phyloP scores from a whole-genome alignment of 2,888 invertebrate species.

The Myopa tessellatipennis region DNA sequence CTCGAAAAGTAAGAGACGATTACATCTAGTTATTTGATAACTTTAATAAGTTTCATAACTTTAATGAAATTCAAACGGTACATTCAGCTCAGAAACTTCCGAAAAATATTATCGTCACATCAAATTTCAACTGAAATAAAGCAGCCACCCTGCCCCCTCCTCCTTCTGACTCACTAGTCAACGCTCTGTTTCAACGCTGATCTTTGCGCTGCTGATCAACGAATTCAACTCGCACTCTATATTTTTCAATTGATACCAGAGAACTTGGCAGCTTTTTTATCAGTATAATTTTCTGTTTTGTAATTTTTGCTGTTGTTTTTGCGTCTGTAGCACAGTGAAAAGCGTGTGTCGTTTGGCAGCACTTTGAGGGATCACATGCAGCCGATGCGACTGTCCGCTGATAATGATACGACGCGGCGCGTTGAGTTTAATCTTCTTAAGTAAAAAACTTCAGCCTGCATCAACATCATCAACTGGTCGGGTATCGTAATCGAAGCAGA shows the following conservation, averaged over 20 bases:
- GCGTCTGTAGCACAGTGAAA: neutral
- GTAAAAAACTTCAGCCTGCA: constrained; percentile 43
- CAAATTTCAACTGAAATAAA: constrained; percentile 21
- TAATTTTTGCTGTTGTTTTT: neutral
- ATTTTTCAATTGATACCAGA: neutral
- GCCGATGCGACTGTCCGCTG: constrained; percentile 43
- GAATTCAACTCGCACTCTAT: neutral
- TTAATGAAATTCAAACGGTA: constrained; percentile 53
- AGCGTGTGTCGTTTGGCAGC: constrained; percentile 35
- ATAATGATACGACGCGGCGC: constrained; percentile 54
- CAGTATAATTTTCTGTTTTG: neutral
- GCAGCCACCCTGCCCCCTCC: neutral
- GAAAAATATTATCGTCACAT: neutral
- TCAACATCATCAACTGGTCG: constrained; percentile 45
- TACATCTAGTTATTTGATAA: constrained; percentile 56
- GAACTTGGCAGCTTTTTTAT: constrained; percentile 12
- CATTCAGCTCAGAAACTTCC: constrained; percentile 25
- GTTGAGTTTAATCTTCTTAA: constrained; percentile 54
- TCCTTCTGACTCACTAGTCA: neutral
- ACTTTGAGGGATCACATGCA: constrained; percentile 34
- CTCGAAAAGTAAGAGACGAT: constrained; percentile 50
- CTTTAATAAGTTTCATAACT: constrained; percentile 51
- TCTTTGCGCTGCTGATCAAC: neutral
- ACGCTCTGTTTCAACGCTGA: too few species aligned
- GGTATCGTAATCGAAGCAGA: constrained; percentile 36